Percentiles rank a stretch among this genome's conserved stretches.
Evolutionary conservation across 2,888 invertebrate genomes (phyloP).

Genomic region (Andrena bicolor): DNA sequence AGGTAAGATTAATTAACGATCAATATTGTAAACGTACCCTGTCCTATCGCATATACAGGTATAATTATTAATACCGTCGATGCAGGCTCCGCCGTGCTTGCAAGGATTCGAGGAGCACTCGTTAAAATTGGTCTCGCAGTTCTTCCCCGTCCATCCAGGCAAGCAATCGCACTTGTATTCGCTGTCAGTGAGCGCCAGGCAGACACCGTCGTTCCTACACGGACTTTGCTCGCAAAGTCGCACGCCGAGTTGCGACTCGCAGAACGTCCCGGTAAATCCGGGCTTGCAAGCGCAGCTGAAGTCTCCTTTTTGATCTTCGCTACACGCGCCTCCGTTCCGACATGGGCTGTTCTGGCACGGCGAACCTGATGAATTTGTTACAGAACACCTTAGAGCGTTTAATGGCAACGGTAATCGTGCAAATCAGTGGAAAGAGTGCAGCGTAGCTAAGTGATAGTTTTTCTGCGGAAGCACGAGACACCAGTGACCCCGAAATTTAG

Average conservation of each 20-base stretch:
- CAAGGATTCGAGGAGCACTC: slow-evolving; percentile 91
- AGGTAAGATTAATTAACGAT: no score
- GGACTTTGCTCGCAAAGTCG: slow-evolving; percentile 91
- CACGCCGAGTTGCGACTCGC: slow-evolving; percentile 90
- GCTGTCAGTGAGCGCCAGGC: slow-evolving; percentile 88
- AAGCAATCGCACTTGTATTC: slow-evolving; percentile 85
- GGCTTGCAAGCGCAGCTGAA: slow-evolving; percentile 90
- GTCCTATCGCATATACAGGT: slow-evolving; percentile 92
- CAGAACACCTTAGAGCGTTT: not conserved
- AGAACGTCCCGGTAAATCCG: slow-evolving; percentile 89
- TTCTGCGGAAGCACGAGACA: slow-evolving; percentile 1
- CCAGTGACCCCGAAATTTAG: slow-evolving; percentile 18
- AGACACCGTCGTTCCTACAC: slow-evolving; percentile 93
- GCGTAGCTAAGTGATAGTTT: not conserved
- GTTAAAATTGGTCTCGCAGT: slow-evolving; percentile 91
- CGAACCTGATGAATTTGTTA: slow-evolving; percentile 86
- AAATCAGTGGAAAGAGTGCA: slow-evolving; percentile 6
- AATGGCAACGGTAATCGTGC: no score
- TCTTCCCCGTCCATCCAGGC: slow-evolving; percentile 88
- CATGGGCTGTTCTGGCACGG: slow-evolving; percentile 91
- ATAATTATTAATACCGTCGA: slow-evolving; percentile 89
- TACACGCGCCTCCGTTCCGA: slow-evolving; percentile 90
- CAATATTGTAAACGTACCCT: slow-evolving; percentile 83
- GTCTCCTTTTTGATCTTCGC: slow-evolving; percentile 89
- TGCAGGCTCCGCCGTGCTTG: slow-evolving; percentile 90